Evolutionary conservation across 1,140 invertebrate genomes (phyloP).

Genomic region (Gryon sp.): DNA sequence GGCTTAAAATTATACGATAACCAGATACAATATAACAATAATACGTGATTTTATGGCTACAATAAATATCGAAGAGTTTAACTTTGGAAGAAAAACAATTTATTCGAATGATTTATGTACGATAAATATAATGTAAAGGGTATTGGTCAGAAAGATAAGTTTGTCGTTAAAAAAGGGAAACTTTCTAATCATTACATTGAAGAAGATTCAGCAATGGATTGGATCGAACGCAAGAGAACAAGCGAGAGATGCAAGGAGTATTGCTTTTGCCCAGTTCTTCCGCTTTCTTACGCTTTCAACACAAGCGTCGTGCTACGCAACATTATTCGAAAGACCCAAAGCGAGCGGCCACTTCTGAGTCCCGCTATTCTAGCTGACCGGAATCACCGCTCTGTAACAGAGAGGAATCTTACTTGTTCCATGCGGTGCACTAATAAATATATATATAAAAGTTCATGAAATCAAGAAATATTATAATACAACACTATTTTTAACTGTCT

Average conservation of each 20-base stretch:
- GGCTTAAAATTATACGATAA: too few relatives aligned
- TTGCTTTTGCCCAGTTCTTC: slow-evolving; percentile 53
- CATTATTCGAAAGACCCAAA: slow-evolving; percentile 70
- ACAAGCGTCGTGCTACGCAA: slow-evolving; percentile 61
- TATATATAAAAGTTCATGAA: slow-evolving; percentile 25
- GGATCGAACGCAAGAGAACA: slow-evolving; percentile 18
- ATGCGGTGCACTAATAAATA: slow-evolving; percentile 30
- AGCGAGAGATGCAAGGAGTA: slow-evolving; percentile 17
- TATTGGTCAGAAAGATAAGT: slow-evolving; percentile 7
- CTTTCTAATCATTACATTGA: slow-evolving; percentile 54
- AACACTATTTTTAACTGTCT: not conserved
- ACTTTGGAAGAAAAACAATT: too few relatives aligned
- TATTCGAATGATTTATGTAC: not conserved
- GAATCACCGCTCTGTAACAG: slow-evolving; percentile 78
- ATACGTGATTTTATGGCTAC: too few relatives aligned
- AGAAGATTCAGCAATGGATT: slow-evolving; percentile 24
- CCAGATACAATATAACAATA: too few relatives aligned
- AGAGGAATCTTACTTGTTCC: slow-evolving; percentile 55
- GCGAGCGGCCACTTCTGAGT: slow-evolving; percentile 67
- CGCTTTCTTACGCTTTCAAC: slow-evolving; percentile 70
- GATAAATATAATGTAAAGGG: not conserved
- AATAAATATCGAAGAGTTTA: too few relatives aligned
- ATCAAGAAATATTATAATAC: not conserved
- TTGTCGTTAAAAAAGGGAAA: slow-evolving; percentile 22
- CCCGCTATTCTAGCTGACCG: slow-evolving; percentile 78